phyloP scores from a whole-genome alignment of 2,888 invertebrate species.

The Patella depressa region DNA sequence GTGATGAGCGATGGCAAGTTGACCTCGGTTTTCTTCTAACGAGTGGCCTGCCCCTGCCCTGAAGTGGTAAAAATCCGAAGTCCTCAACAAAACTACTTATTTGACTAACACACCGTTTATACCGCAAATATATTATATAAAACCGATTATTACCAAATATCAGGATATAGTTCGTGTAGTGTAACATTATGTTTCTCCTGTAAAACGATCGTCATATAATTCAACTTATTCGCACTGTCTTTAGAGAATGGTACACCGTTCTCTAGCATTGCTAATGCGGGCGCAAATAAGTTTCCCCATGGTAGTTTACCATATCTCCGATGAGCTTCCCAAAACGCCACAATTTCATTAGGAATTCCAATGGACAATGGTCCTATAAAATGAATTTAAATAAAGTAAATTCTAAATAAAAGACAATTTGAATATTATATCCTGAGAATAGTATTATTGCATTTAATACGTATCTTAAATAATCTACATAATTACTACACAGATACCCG shows the following conservation, averaged over 20 bases:
- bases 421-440: no score
- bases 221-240: slow-evolving; percentile 44
- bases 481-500: no score
- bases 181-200: background rate
- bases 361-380: slow-evolving; percentile 75
- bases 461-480: no score
- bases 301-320: slow-evolving; percentile 80
- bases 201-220: background rate
- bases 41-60: no score
- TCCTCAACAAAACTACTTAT: no score
- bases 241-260: slow-evolving; percentile 76
- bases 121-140: no score
- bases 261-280: slow-evolving; percentile 83
- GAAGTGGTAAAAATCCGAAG: no score
- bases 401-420: no score
- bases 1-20: no score
- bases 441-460: no score
- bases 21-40: no score
- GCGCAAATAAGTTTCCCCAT: slow-evolving; percentile 85
- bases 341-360: slow-evolving; percentile 91
- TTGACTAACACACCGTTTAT: no score
- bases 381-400: background rate
- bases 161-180: slow-evolving; percentile 7
- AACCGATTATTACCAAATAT: slow-evolving; percentile 26
- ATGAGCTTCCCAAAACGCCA: slow-evolving; percentile 86